These are phyloP conservation scores for Myiothlypis chrysogaster DNA, from an alignment of 2,797 vertebrate genomes.

Conservation along the genomic window DNA sequence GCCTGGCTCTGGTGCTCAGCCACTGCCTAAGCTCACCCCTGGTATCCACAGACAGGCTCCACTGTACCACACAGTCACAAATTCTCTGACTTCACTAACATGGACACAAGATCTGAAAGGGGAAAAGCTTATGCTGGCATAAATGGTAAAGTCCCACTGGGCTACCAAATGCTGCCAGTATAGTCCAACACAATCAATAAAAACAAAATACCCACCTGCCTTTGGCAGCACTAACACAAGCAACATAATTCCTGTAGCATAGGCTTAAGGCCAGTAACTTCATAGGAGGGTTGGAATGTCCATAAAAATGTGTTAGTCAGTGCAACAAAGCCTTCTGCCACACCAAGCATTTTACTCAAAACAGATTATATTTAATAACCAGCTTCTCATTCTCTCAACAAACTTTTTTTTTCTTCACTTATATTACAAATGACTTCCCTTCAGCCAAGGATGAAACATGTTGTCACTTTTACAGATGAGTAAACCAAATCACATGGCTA, in stretches of 20 bases:
- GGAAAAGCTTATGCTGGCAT: not conserved
- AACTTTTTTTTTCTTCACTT: not conserved
- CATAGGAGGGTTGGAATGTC: conserved; percentile 27
- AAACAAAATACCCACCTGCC: not conserved
- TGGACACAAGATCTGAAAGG: fast-evolving
- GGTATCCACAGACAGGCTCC: not conserved
- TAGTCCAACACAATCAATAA: not conserved
- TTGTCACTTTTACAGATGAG: not conserved
- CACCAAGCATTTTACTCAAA: not conserved
- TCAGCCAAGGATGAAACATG: not conserved
- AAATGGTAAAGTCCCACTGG: not conserved
- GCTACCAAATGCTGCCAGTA: not conserved
- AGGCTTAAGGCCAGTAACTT: not conserved
- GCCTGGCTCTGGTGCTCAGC: not conserved
- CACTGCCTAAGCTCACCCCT: not conserved
- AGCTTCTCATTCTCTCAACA: not conserved
- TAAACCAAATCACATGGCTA: not conserved
- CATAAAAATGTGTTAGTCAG: conserved; percentile 36
- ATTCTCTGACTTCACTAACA: not conserved
- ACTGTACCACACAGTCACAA: not conserved
- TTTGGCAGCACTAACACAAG: not conserved
- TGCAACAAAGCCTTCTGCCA: not conserved
- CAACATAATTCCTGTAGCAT: not conserved
- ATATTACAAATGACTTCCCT: not conserved
- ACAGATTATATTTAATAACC: not conserved